Percentiles rank a stretch among this genome's conserved stretches.
These are phyloP conservation scores for Silurus aristotelis DNA, from an alignment of 2,797 vertebrate genomes.

Conservation along the genomic window DNA sequence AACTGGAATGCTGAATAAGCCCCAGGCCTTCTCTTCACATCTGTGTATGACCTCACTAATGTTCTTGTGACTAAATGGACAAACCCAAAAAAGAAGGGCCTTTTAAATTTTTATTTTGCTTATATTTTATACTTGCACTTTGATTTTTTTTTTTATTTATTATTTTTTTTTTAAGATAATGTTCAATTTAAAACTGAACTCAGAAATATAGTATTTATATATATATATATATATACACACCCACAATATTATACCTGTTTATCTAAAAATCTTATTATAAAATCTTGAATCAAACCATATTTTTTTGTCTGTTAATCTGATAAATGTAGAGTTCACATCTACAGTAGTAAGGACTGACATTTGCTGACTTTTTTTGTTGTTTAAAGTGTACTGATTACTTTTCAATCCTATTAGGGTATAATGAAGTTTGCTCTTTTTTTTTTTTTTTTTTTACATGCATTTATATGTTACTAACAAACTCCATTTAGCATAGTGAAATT, in stretches of 20 bases:
- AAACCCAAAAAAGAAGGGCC: neutral
- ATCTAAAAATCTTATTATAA: too few species aligned
- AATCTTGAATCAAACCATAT: neutral
- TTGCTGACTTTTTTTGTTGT: neutral
- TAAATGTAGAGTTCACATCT: neutral
- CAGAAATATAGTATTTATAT: neutral
- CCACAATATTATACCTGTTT: neutral
- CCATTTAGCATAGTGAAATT: neutral
- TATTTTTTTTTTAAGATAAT: neutral
- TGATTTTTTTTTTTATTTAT: neutral
- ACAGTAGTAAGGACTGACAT: neutral
- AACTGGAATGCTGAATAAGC: neutral
- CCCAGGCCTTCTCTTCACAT: neutral
- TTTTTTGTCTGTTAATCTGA: neutral
- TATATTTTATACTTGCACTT: neutral
- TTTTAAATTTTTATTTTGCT: neutral
- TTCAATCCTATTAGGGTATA: neutral
- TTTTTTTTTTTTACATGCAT: neutral
- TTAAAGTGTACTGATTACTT: neutral
- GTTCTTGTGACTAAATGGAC: neutral
- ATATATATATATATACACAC: too few species aligned
- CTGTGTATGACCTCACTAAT: neutral
- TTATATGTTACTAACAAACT: neutral
- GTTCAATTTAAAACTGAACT: neutral
- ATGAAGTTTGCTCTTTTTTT: neutral